A percentile compares a stretch with the other conserved stretches of the same genome.
These are phyloP conservation scores for Balanococcus diminutus DNA, from an alignment of 2,888 invertebrate species.

Conservation along the genomic window DNA sequence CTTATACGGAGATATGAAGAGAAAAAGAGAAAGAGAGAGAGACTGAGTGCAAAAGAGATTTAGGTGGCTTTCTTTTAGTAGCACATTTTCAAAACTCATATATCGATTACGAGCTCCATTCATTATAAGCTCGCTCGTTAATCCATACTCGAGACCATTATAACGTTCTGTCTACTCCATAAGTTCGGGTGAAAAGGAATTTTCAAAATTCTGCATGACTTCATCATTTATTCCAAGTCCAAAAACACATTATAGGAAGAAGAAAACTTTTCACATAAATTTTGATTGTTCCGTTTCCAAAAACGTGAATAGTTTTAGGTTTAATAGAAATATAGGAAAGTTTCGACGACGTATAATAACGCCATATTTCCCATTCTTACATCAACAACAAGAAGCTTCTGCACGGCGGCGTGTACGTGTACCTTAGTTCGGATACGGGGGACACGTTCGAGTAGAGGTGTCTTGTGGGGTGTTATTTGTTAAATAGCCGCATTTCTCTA, in stretches of 20 bases:
- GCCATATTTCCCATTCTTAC: slow-evolving; percentile 35
- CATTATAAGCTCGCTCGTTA: slow-evolving; percentile 6
- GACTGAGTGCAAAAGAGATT: too few relatives aligned
- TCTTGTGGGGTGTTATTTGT: neutral
- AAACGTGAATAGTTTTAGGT: slow-evolving; percentile 46
- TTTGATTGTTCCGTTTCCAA: slow-evolving; percentile 51
- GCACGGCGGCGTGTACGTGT: neutral
- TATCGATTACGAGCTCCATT: slow-evolving; percentile 30
- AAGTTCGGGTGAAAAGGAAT: slow-evolving; percentile 32
- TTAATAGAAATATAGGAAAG: slow-evolving; percentile 51
- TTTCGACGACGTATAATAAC: slow-evolving; percentile 34
- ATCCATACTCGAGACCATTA: slow-evolving; percentile 25
- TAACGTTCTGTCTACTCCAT: slow-evolving; percentile 29
- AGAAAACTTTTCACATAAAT: slow-evolving; percentile 51
- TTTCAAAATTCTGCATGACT: slow-evolving; percentile 37
- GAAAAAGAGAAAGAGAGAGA: too few relatives aligned
- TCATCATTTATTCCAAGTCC: slow-evolving; percentile 36
- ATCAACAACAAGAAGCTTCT: neutral
- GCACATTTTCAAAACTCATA: neutral
- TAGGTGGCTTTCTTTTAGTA: neutral
- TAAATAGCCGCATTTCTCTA: neutral
- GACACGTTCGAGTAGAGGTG: neutral
- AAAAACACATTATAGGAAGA: slow-evolving; percentile 46
- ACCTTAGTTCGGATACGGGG: neutral
- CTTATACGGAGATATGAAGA: too few relatives aligned